Evolutionary conservation across 1,140 invertebrate species (phyloP).

Genomic region (Ctenoplectra terminalis): DNA sequence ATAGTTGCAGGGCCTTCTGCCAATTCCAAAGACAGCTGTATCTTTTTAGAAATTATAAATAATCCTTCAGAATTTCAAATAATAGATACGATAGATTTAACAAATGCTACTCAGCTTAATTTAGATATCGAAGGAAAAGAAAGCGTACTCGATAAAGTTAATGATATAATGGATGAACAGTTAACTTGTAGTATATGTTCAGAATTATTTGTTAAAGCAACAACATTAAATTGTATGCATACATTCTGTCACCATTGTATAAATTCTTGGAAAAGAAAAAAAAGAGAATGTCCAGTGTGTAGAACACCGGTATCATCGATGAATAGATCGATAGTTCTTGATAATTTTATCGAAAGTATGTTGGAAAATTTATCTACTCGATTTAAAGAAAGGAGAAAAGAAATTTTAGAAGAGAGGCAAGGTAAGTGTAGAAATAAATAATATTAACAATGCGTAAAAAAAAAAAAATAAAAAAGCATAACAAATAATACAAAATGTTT

Average conservation of each 20-base stretch:
- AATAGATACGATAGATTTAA: conserved; percentile 82
- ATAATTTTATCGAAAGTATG: conserved; percentile 87
- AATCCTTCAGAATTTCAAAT: conserved; percentile 72
- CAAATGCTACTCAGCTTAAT: conserved; percentile 59
- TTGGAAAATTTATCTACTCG: conserved; percentile 84
- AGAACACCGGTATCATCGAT: conserved; percentile 82
- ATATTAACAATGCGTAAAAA: background rate
- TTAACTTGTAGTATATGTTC: conserved; percentile 91
- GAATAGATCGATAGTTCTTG: conserved; percentile 84
- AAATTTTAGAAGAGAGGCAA: conserved; percentile 83
- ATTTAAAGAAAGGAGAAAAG: conserved; percentile 81
- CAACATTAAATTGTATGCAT: conserved; percentile 89
- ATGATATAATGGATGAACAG: conserved; percentile 88
- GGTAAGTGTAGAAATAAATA: conserved; percentile 72
- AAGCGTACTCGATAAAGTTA: conserved; percentile 84
- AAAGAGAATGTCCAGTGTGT: conserved; percentile 90
- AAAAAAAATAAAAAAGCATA: background rate
- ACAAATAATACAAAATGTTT: conserved; percentile 20
- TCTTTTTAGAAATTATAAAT: conserved; percentile 65
- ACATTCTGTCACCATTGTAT: conserved; percentile 91
- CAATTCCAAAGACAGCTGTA: conserved; percentile 37
- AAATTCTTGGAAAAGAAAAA: conserved; percentile 88
- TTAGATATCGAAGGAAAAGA: conserved; percentile 74
- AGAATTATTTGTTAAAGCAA: conserved; percentile 89
- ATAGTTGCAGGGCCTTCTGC: conserved; percentile 26